Conservation (phyloP, 2,888 invertebrate genomes). For the Alloplasta piceator region DNA sequence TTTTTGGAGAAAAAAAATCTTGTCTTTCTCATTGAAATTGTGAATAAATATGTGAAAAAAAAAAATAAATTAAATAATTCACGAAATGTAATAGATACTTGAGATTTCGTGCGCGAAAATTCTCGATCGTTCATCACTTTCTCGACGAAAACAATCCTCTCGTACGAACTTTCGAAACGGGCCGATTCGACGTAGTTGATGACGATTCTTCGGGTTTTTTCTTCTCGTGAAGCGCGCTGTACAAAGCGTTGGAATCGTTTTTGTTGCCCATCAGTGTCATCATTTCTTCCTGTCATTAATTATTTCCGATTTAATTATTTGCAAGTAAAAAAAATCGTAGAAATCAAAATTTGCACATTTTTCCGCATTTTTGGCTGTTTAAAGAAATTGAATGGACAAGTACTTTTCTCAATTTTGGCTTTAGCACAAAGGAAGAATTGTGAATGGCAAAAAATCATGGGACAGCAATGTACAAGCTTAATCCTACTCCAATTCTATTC, state of each 20-base stretch:
- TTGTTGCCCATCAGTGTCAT: slow-evolving; percentile 89
- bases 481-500: neutral
- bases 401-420: neutral
- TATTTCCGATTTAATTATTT: too few species aligned
- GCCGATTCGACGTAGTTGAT: slow-evolving; percentile 59
- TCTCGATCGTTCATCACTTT: slow-evolving; percentile 62
- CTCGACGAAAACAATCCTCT: slow-evolving; percentile 75
- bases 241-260: slow-evolving; percentile 88
- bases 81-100: slow-evolving; percentile 5
- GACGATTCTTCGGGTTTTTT: slow-evolving; percentile 84
- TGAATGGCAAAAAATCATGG: too few species aligned
- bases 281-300: slow-evolving; percentile 87
- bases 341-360: neutral
- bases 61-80: neutral
- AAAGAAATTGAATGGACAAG: too few species aligned
- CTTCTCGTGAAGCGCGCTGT: slow-evolving; percentile 89
- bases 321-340: neutral
- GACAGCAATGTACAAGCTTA: too few species aligned
- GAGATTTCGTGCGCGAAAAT: too few species aligned
- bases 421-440: neutral
- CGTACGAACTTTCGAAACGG: slow-evolving; percentile 74
- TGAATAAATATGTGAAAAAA: neutral
- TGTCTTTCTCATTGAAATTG: neutral
- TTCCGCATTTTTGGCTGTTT: too few species aligned
- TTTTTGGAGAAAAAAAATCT: neutral